phyloP scores from a whole-genome alignment of 2,797 vertebrate species.

The Xerus rutilus region DNA sequence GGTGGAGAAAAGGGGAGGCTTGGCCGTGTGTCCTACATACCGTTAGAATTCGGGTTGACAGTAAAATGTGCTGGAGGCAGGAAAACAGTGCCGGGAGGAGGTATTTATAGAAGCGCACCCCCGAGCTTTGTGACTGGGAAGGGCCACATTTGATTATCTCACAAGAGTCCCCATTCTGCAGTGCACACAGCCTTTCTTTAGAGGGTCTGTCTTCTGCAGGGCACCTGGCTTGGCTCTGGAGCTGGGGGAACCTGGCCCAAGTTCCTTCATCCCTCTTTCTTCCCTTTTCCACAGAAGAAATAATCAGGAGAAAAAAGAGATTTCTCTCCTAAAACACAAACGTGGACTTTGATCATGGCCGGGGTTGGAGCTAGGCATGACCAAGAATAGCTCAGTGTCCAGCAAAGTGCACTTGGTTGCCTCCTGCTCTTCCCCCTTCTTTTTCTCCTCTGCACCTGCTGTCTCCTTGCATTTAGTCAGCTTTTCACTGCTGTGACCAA shows the following conservation, averaged over 20 bases:
- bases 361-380: not conserved
- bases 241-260: not conserved
- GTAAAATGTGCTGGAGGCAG: not conserved
- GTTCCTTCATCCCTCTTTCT: not conserved
- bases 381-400: not conserved
- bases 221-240: not conserved
- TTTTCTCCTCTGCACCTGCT: too few species aligned
- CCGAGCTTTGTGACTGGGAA: not conserved
- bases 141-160: not conserved
- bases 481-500: too few species aligned
- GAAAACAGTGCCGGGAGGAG: not conserved
- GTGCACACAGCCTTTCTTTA: not conserved
- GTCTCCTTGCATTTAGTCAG: too few species aligned
- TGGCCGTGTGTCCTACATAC: not conserved
- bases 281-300: not conserved
- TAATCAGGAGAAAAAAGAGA: not conserved
- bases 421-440: too few species aligned
- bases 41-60: not conserved
- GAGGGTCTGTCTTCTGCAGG: not conserved
- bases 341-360: not conserved
- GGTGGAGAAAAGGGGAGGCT: not conserved
- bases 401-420: fast-evolving
- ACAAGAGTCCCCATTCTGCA: not conserved
- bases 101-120: not conserved
- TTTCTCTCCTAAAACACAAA: not conserved